Conservation (phyloP, 2,113 vertebrate genomes). For the Potamarius usumacintae region DNA sequence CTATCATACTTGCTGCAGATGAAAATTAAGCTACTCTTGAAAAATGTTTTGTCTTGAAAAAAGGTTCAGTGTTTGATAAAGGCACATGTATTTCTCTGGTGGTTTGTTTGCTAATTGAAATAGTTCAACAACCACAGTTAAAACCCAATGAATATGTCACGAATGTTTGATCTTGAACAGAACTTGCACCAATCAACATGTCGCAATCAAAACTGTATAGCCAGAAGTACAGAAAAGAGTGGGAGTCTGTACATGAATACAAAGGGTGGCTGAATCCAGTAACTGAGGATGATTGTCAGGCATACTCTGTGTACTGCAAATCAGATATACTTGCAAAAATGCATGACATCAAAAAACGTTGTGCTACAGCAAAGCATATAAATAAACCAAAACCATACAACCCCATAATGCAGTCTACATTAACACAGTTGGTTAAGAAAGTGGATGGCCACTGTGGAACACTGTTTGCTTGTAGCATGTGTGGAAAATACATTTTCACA, state of each 20-base stretch:
- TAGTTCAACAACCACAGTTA: background rate
- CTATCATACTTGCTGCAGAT: too few species aligned
- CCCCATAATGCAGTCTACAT: background rate
- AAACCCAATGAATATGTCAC: background rate
- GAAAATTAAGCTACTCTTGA: background rate
- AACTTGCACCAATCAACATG: background rate
- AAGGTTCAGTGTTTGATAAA: too few species aligned
- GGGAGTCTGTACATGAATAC: background rate
- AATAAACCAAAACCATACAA: background rate
- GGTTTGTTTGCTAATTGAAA: too few species aligned
- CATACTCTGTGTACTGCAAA: background rate
- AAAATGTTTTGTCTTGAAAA: too few species aligned
- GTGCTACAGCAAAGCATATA: background rate
- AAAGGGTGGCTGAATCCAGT: background rate
- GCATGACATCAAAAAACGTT: background rate
- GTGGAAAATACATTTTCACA: too few species aligned
- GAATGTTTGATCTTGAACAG: background rate
- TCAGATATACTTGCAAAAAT: background rate
- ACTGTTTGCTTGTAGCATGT: background rate
- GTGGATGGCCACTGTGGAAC: background rate
- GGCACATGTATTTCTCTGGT: too few species aligned
- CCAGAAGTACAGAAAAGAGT: background rate
- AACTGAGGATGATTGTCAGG: background rate
- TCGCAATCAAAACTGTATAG: background rate
- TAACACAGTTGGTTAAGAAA: background rate